Percentiles rank a stretch among this genome's conserved stretches.
These are phyloP conservation scores for Ophonus ardosiacus DNA, from an alignment of 2,888 invertebrate species.

Conservation along the genomic window DNA sequence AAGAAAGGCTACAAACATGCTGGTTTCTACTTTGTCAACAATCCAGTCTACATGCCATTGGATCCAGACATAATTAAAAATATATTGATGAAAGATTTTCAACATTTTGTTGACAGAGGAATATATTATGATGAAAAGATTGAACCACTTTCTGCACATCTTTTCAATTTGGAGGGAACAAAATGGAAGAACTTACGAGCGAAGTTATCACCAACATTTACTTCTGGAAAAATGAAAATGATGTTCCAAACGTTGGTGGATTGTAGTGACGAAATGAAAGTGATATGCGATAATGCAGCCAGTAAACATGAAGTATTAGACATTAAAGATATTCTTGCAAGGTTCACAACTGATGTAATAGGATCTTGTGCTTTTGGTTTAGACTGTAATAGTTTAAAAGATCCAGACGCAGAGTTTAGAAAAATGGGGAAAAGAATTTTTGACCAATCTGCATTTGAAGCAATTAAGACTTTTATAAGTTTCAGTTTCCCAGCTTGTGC, in stretches of 20 bases:
- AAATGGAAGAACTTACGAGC: slow-evolving; percentile 57
- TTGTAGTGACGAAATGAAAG: slow-evolving; percentile 42
- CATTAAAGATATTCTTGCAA: slow-evolving; percentile 55
- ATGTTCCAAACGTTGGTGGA: slow-evolving; percentile 59
- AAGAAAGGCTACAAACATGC: slow-evolving; percentile 61
- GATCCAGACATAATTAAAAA: slow-evolving; percentile 72
- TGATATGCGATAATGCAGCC: slow-evolving; percentile 51
- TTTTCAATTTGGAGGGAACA: slow-evolving; percentile 65
- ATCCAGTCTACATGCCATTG: slow-evolving; percentile 70
- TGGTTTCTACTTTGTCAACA: slow-evolving; percentile 67
- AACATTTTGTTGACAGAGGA: slow-evolving; percentile 71
- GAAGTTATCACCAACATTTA: slow-evolving; percentile 57
- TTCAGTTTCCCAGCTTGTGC: slow-evolving; percentile 35
- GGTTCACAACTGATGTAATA: slow-evolving; percentile 58
- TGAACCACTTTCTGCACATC: slow-evolving; percentile 71
- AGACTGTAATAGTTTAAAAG: slow-evolving; percentile 55
- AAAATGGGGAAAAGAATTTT: slow-evolving; percentile 55
- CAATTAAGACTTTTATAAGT: slow-evolving; percentile 34
- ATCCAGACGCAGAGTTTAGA: slow-evolving; percentile 57
- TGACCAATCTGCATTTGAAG: slow-evolving; percentile 23
- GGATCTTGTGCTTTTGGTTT: slow-evolving; percentile 58
- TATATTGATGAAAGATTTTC: slow-evolving; percentile 72
- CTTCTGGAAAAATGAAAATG: slow-evolving; percentile 61
- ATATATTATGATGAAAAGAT: slow-evolving; percentile 70
- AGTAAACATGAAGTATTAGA: slow-evolving; percentile 28